phyloP scores from a whole-genome alignment of 2,888 invertebrate species.

The Drosophila aldrichi region DNA sequence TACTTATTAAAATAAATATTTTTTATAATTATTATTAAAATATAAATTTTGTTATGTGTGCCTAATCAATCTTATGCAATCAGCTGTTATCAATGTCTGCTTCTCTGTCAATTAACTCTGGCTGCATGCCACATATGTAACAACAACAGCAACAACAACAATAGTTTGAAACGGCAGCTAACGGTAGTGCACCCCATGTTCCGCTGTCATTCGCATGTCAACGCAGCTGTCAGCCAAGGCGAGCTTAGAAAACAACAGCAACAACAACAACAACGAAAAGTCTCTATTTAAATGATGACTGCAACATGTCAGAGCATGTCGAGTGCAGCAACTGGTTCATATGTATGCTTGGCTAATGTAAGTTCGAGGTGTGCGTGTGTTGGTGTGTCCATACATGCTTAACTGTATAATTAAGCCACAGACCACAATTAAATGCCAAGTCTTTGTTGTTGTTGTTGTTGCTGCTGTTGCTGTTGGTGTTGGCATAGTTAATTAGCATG shows the following conservation, averaged over 20 bases:
- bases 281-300: conserved; percentile 41
- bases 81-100: conserved; percentile 65
- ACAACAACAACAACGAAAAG: conserved; percentile 3
- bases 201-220: conserved; percentile 59
- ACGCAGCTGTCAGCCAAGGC: conserved; percentile 56
- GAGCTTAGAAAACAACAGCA: conserved; percentile 27
- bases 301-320: conserved; percentile 43
- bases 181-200: conserved; percentile 56
- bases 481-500: conserved; percentile 63
- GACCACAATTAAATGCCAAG: conserved; percentile 34
- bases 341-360: conserved; percentile 40
- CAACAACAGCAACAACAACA: conserved; percentile 28
- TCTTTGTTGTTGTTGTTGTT: conserved; percentile 6
- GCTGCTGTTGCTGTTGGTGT: conserved; percentile 26
- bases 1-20: too few species aligned
- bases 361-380: conserved; percentile 41
- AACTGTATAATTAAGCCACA: conserved; percentile 52
- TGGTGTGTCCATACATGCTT: conserved; percentile 1
- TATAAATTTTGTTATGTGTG: too few species aligned
- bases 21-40: too few species aligned
- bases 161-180: conserved; percentile 24
- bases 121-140: conserved; percentile 61
- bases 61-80: conserved; percentile 36
- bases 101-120: conserved; percentile 62
- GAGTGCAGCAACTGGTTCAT: conserved; percentile 34